These are phyloP conservation scores for Harpegnathos saltator DNA, from an alignment of 1,140 invertebrate species.

Conservation along the genomic window DNA sequence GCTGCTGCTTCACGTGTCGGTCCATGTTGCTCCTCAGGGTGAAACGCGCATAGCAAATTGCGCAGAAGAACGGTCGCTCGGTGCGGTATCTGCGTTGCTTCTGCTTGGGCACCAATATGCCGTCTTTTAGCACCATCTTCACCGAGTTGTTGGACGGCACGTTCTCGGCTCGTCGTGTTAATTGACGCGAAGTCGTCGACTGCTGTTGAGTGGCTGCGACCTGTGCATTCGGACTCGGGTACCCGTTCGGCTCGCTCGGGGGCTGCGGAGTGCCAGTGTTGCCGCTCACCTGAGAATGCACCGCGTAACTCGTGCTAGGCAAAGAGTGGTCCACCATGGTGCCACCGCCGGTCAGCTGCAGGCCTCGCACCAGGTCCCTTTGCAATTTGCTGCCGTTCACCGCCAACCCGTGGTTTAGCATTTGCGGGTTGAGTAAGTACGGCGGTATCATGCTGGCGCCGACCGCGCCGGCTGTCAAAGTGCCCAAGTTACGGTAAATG, in stretches of 20 bases:
- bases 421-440: constrained; percentile 86
- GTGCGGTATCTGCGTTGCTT: constrained; percentile 96
- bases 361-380: constrained; percentile 88
- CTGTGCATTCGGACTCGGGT: constrained; percentile 67
- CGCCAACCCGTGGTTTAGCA: constrained; percentile 87
- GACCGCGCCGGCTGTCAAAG: constrained; percentile 78
- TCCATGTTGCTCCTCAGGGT: constrained; percentile 97
- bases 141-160: constrained; percentile 88
- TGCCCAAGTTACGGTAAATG: constrained; percentile 83
- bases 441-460: constrained; percentile 85
- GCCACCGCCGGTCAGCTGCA: constrained; percentile 89
- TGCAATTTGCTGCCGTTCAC: constrained; percentile 88
- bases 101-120: constrained; percentile 94
- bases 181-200: constrained; percentile 72
- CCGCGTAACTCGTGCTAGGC: constrained; percentile 72
- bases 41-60: constrained; percentile 95
- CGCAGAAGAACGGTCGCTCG: constrained; percentile 95
- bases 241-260: constrained; percentile 70
- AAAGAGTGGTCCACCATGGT: constrained; percentile 87
- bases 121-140: constrained; percentile 96
- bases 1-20: constrained; percentile 96
- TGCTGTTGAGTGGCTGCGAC: constrained; percentile 47
- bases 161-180: constrained; percentile 20
- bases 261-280: constrained; percentile 44
- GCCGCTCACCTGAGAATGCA: constrained; percentile 69